Evolutionary conservation across 2,888 invertebrate species (phyloP).

Genomic region (Bugulina stolonifera): DNA sequence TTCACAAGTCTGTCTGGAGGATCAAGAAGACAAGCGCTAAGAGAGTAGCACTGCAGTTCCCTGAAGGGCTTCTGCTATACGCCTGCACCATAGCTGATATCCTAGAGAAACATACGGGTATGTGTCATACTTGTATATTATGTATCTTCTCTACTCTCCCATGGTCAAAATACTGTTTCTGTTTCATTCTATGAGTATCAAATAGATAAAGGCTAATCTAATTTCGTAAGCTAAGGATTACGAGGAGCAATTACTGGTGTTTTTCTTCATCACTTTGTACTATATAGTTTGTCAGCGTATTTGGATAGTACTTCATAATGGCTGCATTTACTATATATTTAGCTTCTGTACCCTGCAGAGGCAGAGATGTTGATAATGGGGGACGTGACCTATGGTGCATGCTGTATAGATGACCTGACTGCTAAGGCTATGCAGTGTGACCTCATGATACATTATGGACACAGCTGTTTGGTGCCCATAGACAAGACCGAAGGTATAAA

Average conservation of each 20-base stretch:
- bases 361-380: conserved; percentile 95
- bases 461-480: conserved; percentile 68
- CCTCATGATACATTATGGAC: conserved; percentile 91
- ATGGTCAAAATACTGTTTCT: too few relatives aligned
- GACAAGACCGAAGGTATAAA: conserved; percentile 64
- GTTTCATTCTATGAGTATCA: too few relatives aligned
- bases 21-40: conserved; percentile 75
- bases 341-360: conserved; percentile 42
- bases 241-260: too few relatives aligned
- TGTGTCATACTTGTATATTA: too few relatives aligned
- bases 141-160: too few relatives aligned
- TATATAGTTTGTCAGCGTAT: neutral
- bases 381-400: conserved; percentile 98
- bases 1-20: conserved; percentile 95
- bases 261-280: too few relatives aligned
- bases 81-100: conserved; percentile 89
- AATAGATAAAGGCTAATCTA: too few relatives aligned
- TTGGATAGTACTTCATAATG: too few relatives aligned
- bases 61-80: conserved; percentile 87
- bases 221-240: too few relatives aligned
- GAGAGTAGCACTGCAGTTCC: conserved; percentile 90
- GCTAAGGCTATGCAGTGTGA: conserved; percentile 84
- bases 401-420: conserved; percentile 94
- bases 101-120: conserved; percentile 60
- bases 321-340: neutral